Evolutionary conservation across 2,113 vertebrate genomes (phyloP), one percentile per base, ranked within the genome.

Genomic region (Oryzias melastigma): DNA sequence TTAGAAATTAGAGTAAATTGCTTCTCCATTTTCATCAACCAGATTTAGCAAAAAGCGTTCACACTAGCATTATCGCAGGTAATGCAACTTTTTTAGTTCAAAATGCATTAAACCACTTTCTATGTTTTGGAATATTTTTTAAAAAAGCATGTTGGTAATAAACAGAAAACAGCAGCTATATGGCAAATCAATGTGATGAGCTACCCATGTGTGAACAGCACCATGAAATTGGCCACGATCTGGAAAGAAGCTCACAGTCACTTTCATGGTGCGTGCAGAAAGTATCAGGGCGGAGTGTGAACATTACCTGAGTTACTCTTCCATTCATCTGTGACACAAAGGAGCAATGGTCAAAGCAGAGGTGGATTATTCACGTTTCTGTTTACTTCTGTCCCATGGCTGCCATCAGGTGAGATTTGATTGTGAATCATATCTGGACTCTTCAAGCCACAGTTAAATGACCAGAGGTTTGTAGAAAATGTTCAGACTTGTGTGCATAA

Each of bases 191-290:
- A 54, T 68, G 81, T 82, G 85, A 87, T 87, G 73, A 75, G 76
- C 75, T 82, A 84, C 75, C 77, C 67, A 57, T 78, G 77, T 77
- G 84, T 84, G 78, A 81, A 83, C 51, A 67, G 75, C 75, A 82
- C 68, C 85, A 83, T 90, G 87, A 89, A 89, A 91, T 89, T 88
- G 82, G 84, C 75, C 88, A 73, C 77, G 84, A 87, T 86, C 73
- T 82, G 84, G 79, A 88, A 86, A 85, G 82, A 83, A 90, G 84
- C 81, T 82, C 80, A 81, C 71, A 75, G 75, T 85, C 80, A 80
- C 85, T 85, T 89, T 88, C 87, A 84, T 86, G 86, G 66, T 85
- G 84, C 85, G 81, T 81, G 86, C 80, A 54, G 27, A 71, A 79
- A 84, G 88, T 83, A 69, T 82, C 78, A 87, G 86, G 80, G 81